Evolutionary conservation across 2,113 vertebrate species (phyloP), one percentile per base, ranked within the genome.

Genomic region (Dipodomys spectabilis): DNA sequence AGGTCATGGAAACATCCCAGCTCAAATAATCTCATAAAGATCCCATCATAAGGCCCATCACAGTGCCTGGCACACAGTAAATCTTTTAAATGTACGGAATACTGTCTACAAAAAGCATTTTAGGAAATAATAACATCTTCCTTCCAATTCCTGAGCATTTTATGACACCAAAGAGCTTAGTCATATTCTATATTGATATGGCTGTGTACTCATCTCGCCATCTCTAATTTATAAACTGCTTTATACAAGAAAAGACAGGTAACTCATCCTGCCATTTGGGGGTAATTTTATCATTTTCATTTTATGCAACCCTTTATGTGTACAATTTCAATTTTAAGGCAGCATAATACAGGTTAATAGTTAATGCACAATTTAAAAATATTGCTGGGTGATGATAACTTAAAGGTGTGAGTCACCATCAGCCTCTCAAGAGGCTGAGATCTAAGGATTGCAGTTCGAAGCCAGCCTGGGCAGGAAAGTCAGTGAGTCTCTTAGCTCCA

Each of bases 121-220:
- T 78, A 93, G 90, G 79, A 95, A 90, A 86, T 80, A 90, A 86
- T 80, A 80, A 75, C 75, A 88, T 49, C 72, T 64, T 85, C 88
- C 74, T 91, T 86, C 79, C 69, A 83, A 62, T 82, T 92, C 62
- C 78, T 87, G 35, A 83, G 49, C 35, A 91, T 75, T 90, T 71
- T 35, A 90, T 80, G 84, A 95, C 84, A 96, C 77, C 73, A 3
- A 73, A 30, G 44, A 35, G 62, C 73, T 87, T 53, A 92, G 78
- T 93, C 73, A 92, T 81, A 86, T 32, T 78, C 82, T 90, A 89
- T 60, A 49, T 49, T 72, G 67, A 94, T 62, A 67, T 22, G 44
- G 71, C 23, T 88, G 19, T 72, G 12, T 73, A 57, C 60, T 60
- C 92, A 45, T 79, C 32, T 92, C 30, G 89, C 13, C n/a, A 65